A percentile compares a stretch with the other conserved stretches of the same genome.
Evolutionary conservation across 2,113 vertebrate genomes (phyloP).

Genomic region (Nycticorax nycticorax): DNA sequence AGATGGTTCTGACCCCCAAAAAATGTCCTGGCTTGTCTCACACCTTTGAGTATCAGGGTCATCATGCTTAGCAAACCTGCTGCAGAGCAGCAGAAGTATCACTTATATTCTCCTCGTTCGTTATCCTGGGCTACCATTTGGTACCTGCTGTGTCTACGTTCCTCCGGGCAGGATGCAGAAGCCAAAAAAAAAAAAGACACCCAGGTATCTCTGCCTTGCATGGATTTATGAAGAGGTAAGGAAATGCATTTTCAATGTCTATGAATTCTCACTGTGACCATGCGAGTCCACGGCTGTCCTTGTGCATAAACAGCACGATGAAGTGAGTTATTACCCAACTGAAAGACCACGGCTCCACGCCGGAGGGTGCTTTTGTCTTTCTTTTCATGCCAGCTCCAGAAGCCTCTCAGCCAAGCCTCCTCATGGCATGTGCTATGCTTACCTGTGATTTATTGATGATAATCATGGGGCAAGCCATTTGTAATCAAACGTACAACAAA

Average conservation of each 20-base stretch:
- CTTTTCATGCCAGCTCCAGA: conserved; percentile 4
- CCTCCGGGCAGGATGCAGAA: not conserved
- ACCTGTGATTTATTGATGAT: conserved; percentile 84
- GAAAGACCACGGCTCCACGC: not conserved
- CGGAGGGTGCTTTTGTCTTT: conserved; percentile 35
- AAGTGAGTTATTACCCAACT: conserved; percentile 17
- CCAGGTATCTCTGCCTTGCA: not conserved
- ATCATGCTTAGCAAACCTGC: not conserved
- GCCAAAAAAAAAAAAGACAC: not conserved
- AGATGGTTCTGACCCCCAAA: not conserved
- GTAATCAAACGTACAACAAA: conserved; percentile 80
- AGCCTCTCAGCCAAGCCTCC: conserved; percentile 40
- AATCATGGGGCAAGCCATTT: conserved; percentile 78
- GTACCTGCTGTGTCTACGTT: not conserved
- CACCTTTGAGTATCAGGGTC: not conserved
- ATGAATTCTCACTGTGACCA: not conserved
- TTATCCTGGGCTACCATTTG: not conserved
- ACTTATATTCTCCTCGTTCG: not conserved
- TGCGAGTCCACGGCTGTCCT: not conserved
- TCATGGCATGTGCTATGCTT: conserved; percentile 51
- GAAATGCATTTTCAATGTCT: conserved; percentile 10
- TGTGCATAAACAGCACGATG: not conserved
- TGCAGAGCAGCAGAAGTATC: not conserved
- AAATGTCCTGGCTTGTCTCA: not conserved
- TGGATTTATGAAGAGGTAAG: conserved; percentile 31